phyloP scores from a whole-genome alignment of 2,113 vertebrate species.

The Eupsittula cactorum region DNA sequence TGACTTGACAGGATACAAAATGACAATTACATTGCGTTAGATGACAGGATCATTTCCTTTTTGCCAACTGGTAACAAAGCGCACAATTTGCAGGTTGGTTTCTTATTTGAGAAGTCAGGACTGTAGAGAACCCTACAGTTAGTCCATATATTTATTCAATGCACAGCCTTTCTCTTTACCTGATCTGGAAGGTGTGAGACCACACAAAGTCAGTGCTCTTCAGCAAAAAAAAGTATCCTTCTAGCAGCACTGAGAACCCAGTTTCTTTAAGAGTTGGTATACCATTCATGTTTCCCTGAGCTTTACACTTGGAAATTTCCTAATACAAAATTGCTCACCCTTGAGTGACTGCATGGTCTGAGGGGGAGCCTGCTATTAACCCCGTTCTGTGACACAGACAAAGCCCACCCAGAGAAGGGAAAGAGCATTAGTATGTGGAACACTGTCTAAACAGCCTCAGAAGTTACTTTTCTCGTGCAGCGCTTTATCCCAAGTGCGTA shows the following conservation, averaged over 20 bases:
- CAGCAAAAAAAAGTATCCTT: neutral
- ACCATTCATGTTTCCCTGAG: neutral
- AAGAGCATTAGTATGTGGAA: neutral
- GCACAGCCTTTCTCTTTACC: neutral
- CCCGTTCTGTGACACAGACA: neutral
- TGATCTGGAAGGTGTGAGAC: neutral
- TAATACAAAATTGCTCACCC: neutral
- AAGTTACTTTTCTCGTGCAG: neutral
- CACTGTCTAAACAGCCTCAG: neutral
- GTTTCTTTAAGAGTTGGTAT: neutral
- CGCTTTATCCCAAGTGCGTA: neutral
- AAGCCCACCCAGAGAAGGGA: neutral
- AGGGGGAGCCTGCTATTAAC: neutral
- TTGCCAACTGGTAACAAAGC: neutral
- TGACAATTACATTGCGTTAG: neutral
- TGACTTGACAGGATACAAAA: neutral
- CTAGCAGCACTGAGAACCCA: neutral
- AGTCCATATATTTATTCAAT: neutral
- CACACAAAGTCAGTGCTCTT: neutral
- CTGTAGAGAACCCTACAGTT: neutral
- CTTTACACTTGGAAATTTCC: neutral
- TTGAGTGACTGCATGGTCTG: neutral
- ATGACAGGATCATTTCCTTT: neutral
- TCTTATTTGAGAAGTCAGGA: neutral
- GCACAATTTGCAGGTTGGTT: neutral